A percentile compares a stretch with the other conserved stretches of the same genome.
phyloP scores from a whole-genome alignment of 2,113 vertebrate species.

The Caloenas nicobarica region DNA sequence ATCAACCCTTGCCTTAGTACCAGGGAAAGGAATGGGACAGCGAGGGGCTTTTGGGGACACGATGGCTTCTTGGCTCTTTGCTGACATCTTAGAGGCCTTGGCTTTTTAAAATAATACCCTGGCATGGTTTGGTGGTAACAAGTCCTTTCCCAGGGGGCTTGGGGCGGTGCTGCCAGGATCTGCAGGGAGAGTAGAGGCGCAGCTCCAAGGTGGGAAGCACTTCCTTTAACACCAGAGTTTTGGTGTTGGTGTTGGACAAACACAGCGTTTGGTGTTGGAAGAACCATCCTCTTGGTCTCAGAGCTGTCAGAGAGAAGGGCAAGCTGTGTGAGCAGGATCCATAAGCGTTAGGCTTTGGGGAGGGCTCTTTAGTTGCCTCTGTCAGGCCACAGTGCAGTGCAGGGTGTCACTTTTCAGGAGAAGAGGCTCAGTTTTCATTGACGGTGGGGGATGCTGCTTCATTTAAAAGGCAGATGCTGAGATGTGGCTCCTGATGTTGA shows the following conservation, averaged over 20 bases:
- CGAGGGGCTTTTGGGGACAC: neutral
- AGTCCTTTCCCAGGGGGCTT: neutral
- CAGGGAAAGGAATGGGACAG: neutral
- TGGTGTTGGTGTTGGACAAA: no score
- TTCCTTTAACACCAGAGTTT: neutral
- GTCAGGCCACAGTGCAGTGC: accelerated
- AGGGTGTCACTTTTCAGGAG: conserved; percentile 40
- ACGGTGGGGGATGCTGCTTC: neutral
- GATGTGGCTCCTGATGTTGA: neutral
- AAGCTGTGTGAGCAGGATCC: neutral
- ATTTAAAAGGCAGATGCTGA: conserved; percentile 50
- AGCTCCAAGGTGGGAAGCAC: accelerated
- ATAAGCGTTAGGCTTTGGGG: neutral
- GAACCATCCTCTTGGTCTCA: neutral
- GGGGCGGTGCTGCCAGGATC: neutral
- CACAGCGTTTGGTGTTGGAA: neutral
- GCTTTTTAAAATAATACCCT: neutral
- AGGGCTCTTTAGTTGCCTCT: neutral
- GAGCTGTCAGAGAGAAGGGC: neutral
- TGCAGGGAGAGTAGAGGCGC: accelerated
- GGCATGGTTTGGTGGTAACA: neutral
- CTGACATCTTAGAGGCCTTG: neutral
- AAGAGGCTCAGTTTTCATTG: conserved; percentile 35
- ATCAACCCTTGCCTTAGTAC: neutral
- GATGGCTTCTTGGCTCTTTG: neutral